phyloP scores from a whole-genome alignment of 2,113 vertebrate species.

The Microtus oregoni region DNA sequence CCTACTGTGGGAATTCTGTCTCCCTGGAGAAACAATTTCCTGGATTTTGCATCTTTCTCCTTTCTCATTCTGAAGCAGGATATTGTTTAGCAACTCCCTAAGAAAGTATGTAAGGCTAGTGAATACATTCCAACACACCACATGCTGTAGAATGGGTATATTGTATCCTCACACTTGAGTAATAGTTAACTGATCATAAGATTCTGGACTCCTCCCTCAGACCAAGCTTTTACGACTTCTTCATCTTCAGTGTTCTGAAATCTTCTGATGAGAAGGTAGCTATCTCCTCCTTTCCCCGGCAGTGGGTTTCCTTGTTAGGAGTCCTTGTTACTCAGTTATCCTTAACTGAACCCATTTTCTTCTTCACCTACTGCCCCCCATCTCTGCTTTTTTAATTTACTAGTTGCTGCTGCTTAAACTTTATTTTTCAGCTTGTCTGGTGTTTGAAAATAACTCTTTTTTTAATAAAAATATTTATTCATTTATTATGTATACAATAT shows the following conservation, averaged over 20 bases:
- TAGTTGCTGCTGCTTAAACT: neutral
- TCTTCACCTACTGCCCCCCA: neutral
- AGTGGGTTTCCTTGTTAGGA: neutral
- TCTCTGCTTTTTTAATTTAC: neutral
- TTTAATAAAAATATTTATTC: no score
- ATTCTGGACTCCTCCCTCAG: neutral
- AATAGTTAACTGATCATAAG: neutral
- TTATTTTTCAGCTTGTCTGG: neutral
- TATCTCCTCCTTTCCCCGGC: neutral
- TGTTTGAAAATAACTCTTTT: neutral
- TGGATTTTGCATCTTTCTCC: neutral
- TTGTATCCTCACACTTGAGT: conserved; percentile 12
- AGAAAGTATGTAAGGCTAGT: conserved; percentile 36
- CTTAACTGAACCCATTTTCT: neutral
- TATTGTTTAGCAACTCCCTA: conserved; percentile 1
- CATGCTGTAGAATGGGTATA: conserved; percentile 5
- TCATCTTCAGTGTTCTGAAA: neutral
- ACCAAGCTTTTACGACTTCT: neutral
- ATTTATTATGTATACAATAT: no score
- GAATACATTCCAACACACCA: neutral
- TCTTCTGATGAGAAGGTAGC: neutral
- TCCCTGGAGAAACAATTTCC: neutral
- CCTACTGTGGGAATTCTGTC: neutral
- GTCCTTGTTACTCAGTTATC: neutral
- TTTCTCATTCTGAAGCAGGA: conserved; percentile 10